Base-by-base conservation (phyloP, 2,113 vertebrate species). In the Aptenodytes forsteri region DNA sequence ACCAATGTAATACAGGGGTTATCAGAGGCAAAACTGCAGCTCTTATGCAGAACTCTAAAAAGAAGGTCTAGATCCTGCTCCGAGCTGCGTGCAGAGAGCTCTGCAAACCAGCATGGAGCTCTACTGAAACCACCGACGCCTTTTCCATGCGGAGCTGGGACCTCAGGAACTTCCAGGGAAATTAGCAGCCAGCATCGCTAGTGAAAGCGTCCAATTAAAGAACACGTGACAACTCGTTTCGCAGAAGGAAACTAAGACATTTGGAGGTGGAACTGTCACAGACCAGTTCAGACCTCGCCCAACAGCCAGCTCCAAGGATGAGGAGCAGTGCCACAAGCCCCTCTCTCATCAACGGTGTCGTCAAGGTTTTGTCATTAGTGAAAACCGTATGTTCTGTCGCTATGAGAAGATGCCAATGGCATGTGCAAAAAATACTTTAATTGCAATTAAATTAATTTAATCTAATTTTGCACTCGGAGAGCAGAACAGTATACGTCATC, bases 341-440 rank as follows among this genome's bases (percentile, higher is more conserved):
- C 42, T 34, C 71, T 89, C 66, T 73, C 88, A 66, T 30, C 84
- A 73, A 77, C 8, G 47, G 44, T 78, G 32, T 77, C 89, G 90
- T 86, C 7, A 7, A 90, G 88, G 34, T 49, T 64, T 72, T 55
- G 26, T 12, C 23, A 3, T 26, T 32, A 65, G 71, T 90, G 73
- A 90, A 76, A 94, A 66, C 34, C 7, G 2, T 65, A 72, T 36
- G 79, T 76, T 86, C 91, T 56, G 34, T 70, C 73, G 76, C 85
- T 76, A 69, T 69, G 69, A 92, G 46, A 91, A 87, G 87, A 72
- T 59, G 78, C 58, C 93, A 91, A 64, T 34, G 36, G 71, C 50
- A 66, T 9, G 56, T 20, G 36, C 52, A 36, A 72, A 79, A 70
- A 66, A 21, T 1, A 32, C 64, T 62, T 54, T 19, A 75, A 81